Evolutionary conservation across 1,140 invertebrate species (phyloP).

Genomic region (Brachionus rotundiformis): DNA sequence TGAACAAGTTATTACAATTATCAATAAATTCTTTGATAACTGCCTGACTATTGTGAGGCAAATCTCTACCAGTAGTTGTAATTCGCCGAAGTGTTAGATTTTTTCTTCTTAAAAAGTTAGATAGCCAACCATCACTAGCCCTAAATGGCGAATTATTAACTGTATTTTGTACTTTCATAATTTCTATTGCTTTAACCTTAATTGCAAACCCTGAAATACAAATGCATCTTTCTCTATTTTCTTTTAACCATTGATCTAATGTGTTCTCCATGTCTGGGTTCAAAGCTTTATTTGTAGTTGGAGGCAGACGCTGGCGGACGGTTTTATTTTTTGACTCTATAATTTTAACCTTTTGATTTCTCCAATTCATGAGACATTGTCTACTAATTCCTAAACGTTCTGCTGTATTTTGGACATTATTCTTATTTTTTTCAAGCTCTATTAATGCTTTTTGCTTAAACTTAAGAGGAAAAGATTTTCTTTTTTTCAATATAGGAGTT

Average conservation of each 20-base stretch:
- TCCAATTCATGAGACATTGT: constrained; percentile 1
- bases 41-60: not conserved
- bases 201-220: constrained; percentile 10
- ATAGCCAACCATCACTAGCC: constrained; percentile 3
- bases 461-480: not conserved
- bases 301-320: not conserved
- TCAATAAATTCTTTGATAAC: constrained; percentile 3
- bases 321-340: not conserved
- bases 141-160: not conserved
- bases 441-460: constrained; percentile 15
- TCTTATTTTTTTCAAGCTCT: constrained; percentile 18
- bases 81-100: not conserved
- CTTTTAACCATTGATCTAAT: not conserved
- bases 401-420: constrained; percentile 30
- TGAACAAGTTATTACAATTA: not conserved
- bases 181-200: constrained; percentile 22
- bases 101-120: constrained; percentile 20
- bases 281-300: not conserved
- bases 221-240: constrained; percentile 11
- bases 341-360: not conserved
- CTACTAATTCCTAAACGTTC: not conserved
- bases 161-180: not conserved
- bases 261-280: not conserved
- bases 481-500: constrained; percentile 12
- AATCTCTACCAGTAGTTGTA: constrained; percentile 10